These are phyloP conservation scores for Drosophila busckii DNA, from an alignment of 1,140 invertebrate species.

Conservation along the genomic window DNA sequence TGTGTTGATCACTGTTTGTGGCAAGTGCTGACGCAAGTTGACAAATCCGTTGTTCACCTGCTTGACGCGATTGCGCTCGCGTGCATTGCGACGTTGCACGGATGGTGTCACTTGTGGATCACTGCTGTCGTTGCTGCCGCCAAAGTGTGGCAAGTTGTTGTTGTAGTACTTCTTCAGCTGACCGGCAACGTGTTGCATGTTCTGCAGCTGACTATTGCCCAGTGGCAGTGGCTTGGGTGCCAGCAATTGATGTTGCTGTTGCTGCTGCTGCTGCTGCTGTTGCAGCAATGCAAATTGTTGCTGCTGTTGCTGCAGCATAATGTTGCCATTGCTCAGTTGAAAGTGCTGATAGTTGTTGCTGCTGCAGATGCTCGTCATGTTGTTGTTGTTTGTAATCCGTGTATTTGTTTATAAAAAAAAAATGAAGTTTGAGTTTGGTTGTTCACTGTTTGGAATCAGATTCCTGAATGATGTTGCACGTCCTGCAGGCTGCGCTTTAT, in stretches of 20 bases:
- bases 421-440: conserved; percentile 4
- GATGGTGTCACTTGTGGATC: too few species aligned
- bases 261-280: conserved; percentile 51
- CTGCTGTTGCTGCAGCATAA: conserved; percentile 53
- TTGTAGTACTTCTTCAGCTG: conserved; percentile 83
- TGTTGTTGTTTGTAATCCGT: conserved; percentile 38
- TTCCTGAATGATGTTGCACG: conserved; percentile 77
- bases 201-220: conserved; percentile 73
- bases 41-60: conserved; percentile 97
- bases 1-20: conserved; percentile 85
- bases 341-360: conserved; percentile 63
- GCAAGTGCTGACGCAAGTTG: conserved; percentile 91
- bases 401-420: background rate
- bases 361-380: conserved; percentile 70
- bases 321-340: conserved; percentile 62
- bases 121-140: conserved; percentile 27
- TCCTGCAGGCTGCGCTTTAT: conserved; percentile 61
- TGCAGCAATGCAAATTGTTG: conserved; percentile 40
- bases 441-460: conserved; percentile 76
- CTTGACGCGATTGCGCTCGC: conserved; percentile 96
- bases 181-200: conserved; percentile 58
- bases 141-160: conserved; percentile 80
- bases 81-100: conserved; percentile 93
- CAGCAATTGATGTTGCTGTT: conserved; percentile 71
- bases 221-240: conserved; percentile 60